phyloP scores from a whole-genome alignment of 1,140 invertebrate genomes.

The Aporrectodea caliginosa region DNA sequence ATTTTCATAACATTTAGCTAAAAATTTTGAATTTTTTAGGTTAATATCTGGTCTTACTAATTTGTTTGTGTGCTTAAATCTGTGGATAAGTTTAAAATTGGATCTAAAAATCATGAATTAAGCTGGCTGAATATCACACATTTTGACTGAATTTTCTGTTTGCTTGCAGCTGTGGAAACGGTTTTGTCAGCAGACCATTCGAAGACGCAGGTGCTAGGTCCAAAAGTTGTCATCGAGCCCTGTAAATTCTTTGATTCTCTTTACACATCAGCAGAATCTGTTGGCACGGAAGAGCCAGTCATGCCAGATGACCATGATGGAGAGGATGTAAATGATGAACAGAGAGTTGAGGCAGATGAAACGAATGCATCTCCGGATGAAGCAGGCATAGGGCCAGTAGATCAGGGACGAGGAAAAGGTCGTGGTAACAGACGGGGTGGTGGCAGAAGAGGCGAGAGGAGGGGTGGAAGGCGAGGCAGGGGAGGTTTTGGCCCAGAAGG shows the following conservation, averaged over 20 bases:
- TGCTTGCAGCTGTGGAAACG: neutral
- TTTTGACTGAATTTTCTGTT: too few species aligned
- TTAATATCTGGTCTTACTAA: too few species aligned
- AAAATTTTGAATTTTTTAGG: too few species aligned
- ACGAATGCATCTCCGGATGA: neutral
- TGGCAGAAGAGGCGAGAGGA: neutral
- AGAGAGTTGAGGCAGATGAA: neutral
- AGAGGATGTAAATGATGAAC: neutral
- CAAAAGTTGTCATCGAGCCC: neutral
- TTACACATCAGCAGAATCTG: neutral
- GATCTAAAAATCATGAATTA: too few species aligned
- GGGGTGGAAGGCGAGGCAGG: neutral
- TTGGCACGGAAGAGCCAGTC: neutral
- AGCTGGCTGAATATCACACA: too few species aligned
- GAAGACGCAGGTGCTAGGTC: neutral
- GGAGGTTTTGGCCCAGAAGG: neutral
- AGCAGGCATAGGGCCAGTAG: too few species aligned
- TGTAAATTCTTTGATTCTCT: neutral
- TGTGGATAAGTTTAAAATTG: too few species aligned
- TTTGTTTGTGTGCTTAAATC: too few species aligned
- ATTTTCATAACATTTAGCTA: too few species aligned
- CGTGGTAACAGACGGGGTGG: neutral
- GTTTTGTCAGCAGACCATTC: neutral
- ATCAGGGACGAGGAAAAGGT: too few species aligned
- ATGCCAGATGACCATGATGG: neutral